These are phyloP conservation scores for Parasteatoda lunata DNA, from an alignment of 2,888 invertebrate species.

Conservation along the genomic window DNA sequence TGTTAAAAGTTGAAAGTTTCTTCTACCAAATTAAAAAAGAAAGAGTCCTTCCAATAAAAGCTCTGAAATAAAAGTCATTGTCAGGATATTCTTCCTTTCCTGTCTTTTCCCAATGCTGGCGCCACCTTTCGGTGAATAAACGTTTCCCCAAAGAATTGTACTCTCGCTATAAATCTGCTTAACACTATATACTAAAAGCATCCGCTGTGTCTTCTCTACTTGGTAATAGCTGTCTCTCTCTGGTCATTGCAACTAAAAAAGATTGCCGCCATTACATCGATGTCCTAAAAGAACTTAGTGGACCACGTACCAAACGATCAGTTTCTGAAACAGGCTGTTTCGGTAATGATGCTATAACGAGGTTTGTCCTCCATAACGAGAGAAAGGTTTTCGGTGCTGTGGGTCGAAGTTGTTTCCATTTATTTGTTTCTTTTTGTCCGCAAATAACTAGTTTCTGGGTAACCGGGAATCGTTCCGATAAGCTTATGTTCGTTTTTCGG, in stretches of 20 bases:
- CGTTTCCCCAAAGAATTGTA: not conserved
- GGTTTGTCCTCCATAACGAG: slow-evolving; percentile 53
- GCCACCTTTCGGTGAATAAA: slow-evolving; percentile 1
- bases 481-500: slow-evolving; percentile 17
- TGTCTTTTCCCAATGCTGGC: not conserved
- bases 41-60: not conserved
- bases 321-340: slow-evolving; percentile 49
- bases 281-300: slow-evolving; percentile 40
- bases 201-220: slow-evolving; percentile 21
- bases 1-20: not conserved
- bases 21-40: not conserved
- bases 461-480: slow-evolving; percentile 27
- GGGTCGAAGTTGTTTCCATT: slow-evolving; percentile 29
- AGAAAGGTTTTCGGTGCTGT: slow-evolving; percentile 42
- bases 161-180: slow-evolving; percentile 49
- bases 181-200: slow-evolving; percentile 37
- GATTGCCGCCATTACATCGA: slow-evolving; percentile 48
- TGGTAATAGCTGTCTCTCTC: slow-evolving; percentile 51
- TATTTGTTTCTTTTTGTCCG: slow-evolving; percentile 20
- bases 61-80: too few relatives aligned
- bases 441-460: slow-evolving; percentile 36
- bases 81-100: not conserved
- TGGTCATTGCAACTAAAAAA: slow-evolving; percentile 54
- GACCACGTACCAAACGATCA: slow-evolving; percentile 43
- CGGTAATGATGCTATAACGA: slow-evolving; percentile 64